These are phyloP conservation scores for Betta splendens DNA, from an alignment of 2,797 vertebrate genomes.

Conservation along the genomic window DNA sequence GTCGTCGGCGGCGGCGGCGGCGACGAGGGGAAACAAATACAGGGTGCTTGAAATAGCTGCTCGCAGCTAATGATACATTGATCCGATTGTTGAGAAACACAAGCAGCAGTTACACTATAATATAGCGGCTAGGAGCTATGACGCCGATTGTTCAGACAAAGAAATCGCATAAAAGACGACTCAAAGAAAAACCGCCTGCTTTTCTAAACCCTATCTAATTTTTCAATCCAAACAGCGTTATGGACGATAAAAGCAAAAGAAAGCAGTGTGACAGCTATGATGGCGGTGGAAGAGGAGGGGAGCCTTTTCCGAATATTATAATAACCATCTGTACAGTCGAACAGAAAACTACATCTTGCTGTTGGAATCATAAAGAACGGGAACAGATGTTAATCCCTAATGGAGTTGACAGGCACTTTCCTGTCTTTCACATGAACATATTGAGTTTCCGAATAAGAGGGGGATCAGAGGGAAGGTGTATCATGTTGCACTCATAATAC, in stretches of 20 bases:
- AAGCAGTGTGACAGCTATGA: slow-evolving; percentile 40
- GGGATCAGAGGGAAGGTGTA: slow-evolving; percentile 92
- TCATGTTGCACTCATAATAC: slow-evolving; percentile 95
- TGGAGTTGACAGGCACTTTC: slow-evolving; percentile 83
- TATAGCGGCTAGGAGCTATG: neutral
- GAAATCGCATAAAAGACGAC: slow-evolving; percentile 16
- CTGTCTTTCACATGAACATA: slow-evolving; percentile 82
- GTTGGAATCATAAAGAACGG: slow-evolving; percentile 76
- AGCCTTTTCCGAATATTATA: slow-evolving; percentile 64
- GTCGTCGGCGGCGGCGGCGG: too few relatives aligned
- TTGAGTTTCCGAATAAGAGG: slow-evolving; percentile 91
- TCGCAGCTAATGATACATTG: neutral
- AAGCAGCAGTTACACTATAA: slow-evolving; percentile 7
- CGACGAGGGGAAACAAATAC: slow-evolving; percentile 15
- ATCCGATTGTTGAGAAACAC: slow-evolving; percentile 24
- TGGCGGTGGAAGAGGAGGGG: slow-evolving; percentile 48
- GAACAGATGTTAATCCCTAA: slow-evolving; percentile 83
- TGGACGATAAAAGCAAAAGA: slow-evolving; percentile 44
- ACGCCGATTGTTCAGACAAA: slow-evolving; percentile 1
- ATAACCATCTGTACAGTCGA: slow-evolving; percentile 79
- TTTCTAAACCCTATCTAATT: slow-evolving; percentile 26
- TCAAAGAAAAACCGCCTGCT: slow-evolving; percentile 12
- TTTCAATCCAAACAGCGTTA: slow-evolving; percentile 46
- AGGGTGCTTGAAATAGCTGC: slow-evolving; percentile 29
- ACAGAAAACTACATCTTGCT: slow-evolving; percentile 75